phyloP scores from a whole-genome alignment of 2,888 invertebrate genomes.

The Sinopyrophorus schimmeli region DNA sequence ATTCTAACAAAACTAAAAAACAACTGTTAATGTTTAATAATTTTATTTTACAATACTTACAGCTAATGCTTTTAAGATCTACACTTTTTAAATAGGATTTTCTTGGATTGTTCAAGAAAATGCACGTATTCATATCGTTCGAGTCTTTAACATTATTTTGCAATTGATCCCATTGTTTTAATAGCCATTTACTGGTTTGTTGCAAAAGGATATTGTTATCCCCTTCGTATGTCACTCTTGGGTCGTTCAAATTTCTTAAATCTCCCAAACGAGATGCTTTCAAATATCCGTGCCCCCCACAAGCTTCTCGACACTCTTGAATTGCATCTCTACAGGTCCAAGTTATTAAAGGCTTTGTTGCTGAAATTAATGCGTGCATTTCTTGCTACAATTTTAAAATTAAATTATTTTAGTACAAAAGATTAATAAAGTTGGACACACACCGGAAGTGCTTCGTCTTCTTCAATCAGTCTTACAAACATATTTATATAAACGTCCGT shows the following conservation, averaged over 20 bases:
- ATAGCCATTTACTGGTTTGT: constrained; percentile 86
- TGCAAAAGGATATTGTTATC: constrained; percentile 92
- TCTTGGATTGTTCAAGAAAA: too few species aligned
- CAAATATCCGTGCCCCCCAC: constrained; percentile 85
- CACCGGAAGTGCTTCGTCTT: too few species aligned
- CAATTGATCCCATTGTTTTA: constrained; percentile 69
- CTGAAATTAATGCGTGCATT: constrained; percentile 69
- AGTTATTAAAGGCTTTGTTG: constrained; percentile 70
- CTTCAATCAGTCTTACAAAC: too few species aligned
- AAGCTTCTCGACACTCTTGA: constrained; percentile 83
- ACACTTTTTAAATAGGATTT: too few species aligned
- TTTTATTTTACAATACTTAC: too few species aligned
- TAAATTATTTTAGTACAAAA: too few species aligned
- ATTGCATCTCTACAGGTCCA: constrained; percentile 78
- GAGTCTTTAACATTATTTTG: too few species aligned
- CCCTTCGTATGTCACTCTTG: constrained; percentile 90
- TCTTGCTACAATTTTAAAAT: constrained; percentile 59
- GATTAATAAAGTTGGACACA: too few species aligned
- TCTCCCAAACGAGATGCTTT: constrained; percentile 84
- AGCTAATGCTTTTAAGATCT: constrained; percentile 50
- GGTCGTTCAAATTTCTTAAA: constrained; percentile 83
- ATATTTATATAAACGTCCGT: constrained; percentile 67
- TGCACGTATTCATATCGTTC: too few species aligned
- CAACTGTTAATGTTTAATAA: constrained; percentile 24
- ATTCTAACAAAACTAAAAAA: constrained; percentile 67